A percentile compares a stretch with the other conserved stretches of the same genome.
Conservation (phyloP, 53 echinoderm and acorn worm genomes). For the Mesocentrotus franciscanus region DNA sequence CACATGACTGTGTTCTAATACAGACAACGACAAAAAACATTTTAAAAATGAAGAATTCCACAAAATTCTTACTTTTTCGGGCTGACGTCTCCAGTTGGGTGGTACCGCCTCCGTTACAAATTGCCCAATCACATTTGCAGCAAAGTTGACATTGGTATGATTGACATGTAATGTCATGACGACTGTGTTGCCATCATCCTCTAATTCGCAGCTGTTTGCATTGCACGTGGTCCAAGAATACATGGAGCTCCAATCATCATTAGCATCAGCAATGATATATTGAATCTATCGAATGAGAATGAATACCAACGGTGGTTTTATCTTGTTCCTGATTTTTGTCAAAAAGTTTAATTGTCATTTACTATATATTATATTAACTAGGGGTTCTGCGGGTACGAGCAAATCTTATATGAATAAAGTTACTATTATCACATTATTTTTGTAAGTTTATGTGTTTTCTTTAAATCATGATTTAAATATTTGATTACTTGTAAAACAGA, state of each 20-base stretch:
- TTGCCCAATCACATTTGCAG: slow-evolving; percentile 86
- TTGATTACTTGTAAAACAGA: too few relatives aligned
- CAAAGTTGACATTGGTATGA: slow-evolving; percentile 69
- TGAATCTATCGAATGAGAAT: slow-evolving; percentile 3
- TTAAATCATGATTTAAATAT: too few relatives aligned
- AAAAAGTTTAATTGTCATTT: too few relatives aligned
- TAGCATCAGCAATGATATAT: slow-evolving; percentile 64
- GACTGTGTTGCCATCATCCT: slow-evolving; percentile 55
- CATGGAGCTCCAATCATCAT: slow-evolving; percentile 63
- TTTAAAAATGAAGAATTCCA: background rate
- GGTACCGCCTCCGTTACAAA: slow-evolving; percentile 79
- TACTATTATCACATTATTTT: too few relatives aligned
- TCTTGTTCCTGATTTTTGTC: too few relatives aligned
- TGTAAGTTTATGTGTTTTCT: too few relatives aligned
- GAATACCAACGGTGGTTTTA: background rate
- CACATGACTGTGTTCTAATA: too few relatives aligned
- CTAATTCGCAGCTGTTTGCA: slow-evolving; percentile 59
- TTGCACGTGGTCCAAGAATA: slow-evolving; percentile 76
- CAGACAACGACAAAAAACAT: too few relatives aligned
- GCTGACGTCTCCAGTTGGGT: slow-evolving; percentile 81
- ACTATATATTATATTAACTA: too few relatives aligned
- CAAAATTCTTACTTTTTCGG: slow-evolving; percentile 64
- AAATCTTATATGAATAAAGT: too few relatives aligned
- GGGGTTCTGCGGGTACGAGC: too few relatives aligned
- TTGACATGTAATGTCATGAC: slow-evolving; percentile 62